Evolutionary conservation across 1,140 invertebrate species (phyloP), one percentile per base, ranked within the genome.

Genomic region (Solen grandis): DNA sequence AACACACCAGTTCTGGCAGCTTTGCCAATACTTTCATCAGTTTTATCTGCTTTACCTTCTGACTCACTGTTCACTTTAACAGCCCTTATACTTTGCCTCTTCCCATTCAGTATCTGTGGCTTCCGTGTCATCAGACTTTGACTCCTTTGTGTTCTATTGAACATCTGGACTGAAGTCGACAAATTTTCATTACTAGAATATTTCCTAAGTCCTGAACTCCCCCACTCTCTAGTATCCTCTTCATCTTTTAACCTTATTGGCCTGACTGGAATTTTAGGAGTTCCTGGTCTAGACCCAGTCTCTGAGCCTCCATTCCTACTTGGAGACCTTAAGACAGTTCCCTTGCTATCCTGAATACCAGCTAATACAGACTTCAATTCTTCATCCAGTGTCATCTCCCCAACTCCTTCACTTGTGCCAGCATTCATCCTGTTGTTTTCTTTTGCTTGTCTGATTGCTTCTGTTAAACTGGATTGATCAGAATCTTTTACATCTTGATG

Each of bases 81-180:
- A 13, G 13, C 46, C 13, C 46, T 50, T 50, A 14, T n/a, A 50
- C 46, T 50, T 14, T n/a, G 13, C n/a, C 46, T n/a, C 13, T 50
- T 50, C n/a, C 46, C 46, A 50, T 50, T 50, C n/a, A 50, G n/a
- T 60, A 29, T 60, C 59, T 29, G 27, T 31, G 14, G 29, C 16
- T 66, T 66, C 54, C 66, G 29, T 33, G 54, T 46, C 70, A 75
- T 50, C 41, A 75, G 31, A 65, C 73, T 75, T 36, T 65, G 55
- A 33, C 50, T 74, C 27, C 70, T 60, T 25, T 74, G 38, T 50
- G 57, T 22, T 54, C 60, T 52, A 0, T n/a, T 33, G 22, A 75
- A 54, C n/a, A 3, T 25, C 22, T 29, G 41, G 13, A 36, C n/a
- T 14, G 36, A 22, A 33, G 35, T 14, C 54, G 57, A 52, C 29